Evolutionary conservation across 2,797 vertebrate genomes (phyloP).

Genomic region (Monodelphis domestica): DNA sequence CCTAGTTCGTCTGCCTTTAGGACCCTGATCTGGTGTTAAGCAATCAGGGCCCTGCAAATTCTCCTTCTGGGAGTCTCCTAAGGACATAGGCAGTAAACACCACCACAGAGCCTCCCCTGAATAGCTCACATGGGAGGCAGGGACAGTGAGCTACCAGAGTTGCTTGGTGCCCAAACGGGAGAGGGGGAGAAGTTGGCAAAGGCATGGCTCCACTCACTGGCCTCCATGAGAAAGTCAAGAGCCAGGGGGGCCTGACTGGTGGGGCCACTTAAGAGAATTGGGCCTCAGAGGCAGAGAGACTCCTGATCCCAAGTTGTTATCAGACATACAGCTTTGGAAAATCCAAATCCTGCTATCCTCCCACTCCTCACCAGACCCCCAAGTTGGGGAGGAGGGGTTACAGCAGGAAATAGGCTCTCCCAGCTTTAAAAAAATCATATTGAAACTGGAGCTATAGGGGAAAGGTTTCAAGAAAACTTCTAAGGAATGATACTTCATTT

Average conservation of each 20-base stretch:
- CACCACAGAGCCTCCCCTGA: constrained; percentile 8
- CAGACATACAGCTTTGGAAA: constrained; percentile 39
- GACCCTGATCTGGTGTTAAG: not conserved
- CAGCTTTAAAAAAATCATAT: constrained; percentile 59
- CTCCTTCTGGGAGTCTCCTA: constrained; percentile 43
- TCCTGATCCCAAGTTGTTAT: not conserved
- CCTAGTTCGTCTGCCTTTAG: not conserved
- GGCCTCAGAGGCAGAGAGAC: constrained; percentile 43
- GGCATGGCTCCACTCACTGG: constrained; percentile 41
- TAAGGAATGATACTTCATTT: not conserved
- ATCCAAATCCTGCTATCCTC: not conserved
- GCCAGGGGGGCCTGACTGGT: constrained; percentile 46
- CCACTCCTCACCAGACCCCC: not conserved
- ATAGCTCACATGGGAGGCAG: constrained; percentile 1
- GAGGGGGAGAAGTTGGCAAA: constrained; percentile 46
- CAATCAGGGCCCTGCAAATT: constrained; percentile 52
- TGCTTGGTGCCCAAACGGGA: constrained; percentile 51
- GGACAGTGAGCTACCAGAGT: constrained; percentile 56
- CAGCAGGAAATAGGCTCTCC: not conserved
- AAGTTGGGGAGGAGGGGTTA: not conserved
- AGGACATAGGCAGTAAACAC: constrained; percentile 56
- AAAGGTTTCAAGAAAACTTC: not conserved
- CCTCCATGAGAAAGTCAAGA: constrained; percentile 50
- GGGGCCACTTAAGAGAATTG: constrained; percentile 24
- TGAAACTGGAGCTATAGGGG: constrained; percentile 45